Base-by-base conservation (phyloP, 2,888 invertebrate genomes). In the Temnothorax unifasciatus region DNA sequence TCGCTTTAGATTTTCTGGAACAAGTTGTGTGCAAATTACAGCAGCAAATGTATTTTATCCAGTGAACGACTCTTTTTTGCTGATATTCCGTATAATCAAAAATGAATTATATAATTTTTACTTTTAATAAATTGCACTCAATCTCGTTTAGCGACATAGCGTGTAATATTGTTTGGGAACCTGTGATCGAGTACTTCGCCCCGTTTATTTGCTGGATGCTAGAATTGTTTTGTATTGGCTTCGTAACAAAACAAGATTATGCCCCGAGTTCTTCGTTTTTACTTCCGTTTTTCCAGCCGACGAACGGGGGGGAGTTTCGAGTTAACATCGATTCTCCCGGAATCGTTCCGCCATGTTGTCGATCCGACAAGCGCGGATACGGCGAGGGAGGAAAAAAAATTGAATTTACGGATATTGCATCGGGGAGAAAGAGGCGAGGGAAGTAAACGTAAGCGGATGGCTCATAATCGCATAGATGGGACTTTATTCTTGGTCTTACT, bases 391-490 rank as follows among this genome's bases (percentile, higher is more conserved):
- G 50, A 82, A 84, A 89, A 89, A 88, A 86, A 86, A 86, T 90
- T 63, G 85, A 89, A 88, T 89, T 88, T 88, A 89, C 90, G 89
- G 88, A 90, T 88, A 89, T 89, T 85, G 85, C 86, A 82, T 84
- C 71, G 87, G 82, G 83, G 63, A 34, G 75, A 15, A 34, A 74
- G 83, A 74, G 68, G 50, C 25, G 64, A 59, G 61, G 71, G 82
- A 74, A 73, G 73, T 84, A 69, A 68, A 79, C 69, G 84, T 64
- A 85, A 73, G 74, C 74, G 66, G 68, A 66, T 77, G 68, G 83
- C 71, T 77, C 77, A 82, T 85, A 82, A 89, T 89, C 85, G 68
- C 82, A 47, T 59, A 68, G 69, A 75, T 83, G 68, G 25, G 61
- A 82, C 71, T 79, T 76, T 57, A 73, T 85, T 83, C 47, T 54